Percentiles rank a stretch among this genome's conserved stretches.
Conservation (phyloP, 1,140 invertebrate genomes). For the Drosophila prosaltans region DNA sequence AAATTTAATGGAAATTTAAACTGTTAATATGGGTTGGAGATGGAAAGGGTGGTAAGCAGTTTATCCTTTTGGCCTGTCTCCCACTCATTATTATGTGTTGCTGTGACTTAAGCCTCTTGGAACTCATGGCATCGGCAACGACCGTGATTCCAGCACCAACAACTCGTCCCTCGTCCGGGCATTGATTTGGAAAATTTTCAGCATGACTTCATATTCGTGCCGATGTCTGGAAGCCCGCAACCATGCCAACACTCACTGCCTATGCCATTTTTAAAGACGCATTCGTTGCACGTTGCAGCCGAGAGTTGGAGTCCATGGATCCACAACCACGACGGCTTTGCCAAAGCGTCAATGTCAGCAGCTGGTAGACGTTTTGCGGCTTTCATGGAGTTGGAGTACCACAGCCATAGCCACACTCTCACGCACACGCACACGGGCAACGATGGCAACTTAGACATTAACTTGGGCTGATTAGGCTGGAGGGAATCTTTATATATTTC, state of each 20-base stretch:
- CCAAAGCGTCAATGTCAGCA: conserved; percentile 17
- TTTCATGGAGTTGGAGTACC: neutral
- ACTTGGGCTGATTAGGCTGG: neutral
- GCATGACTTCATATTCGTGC: conserved; percentile 28
- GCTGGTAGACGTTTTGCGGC: conserved; percentile 5
- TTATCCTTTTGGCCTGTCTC: no score
- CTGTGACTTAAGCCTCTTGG: conserved; percentile 4
- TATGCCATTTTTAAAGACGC: conserved; percentile 10
- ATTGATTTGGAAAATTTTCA: conserved; percentile 48
- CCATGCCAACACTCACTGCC: neutral
- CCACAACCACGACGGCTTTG: neutral
- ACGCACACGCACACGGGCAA: no score
- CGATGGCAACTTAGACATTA: no score
- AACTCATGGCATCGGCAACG: neutral
- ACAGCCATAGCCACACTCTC: neutral
- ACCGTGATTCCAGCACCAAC: neutral
- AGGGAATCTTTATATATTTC: no score
- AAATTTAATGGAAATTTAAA: no score
- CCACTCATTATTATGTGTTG: neutral
- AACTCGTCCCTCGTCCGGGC: conserved; percentile 18
- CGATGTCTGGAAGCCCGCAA: neutral
- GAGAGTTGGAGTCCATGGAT: no score
- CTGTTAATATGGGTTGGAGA: no score
- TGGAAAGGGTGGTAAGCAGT: no score
- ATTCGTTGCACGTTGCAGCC: conserved; percentile 20